Evolutionary conservation across 2,797 vertebrate species (phyloP).

Genomic region (Catharus ustulatus): DNA sequence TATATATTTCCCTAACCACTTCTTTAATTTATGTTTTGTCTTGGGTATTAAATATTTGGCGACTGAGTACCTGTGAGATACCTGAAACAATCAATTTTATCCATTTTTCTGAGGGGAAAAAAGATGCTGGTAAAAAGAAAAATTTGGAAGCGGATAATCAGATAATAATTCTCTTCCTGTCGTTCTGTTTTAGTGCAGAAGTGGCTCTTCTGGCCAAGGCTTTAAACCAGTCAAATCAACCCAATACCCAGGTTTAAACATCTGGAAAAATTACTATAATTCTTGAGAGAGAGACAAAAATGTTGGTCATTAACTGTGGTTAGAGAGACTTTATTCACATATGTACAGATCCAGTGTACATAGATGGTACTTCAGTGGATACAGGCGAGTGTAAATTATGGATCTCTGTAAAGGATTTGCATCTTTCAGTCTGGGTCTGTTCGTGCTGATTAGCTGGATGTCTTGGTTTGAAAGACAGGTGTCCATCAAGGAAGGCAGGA

Average conservation of each 20-base stretch:
- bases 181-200: neutral
- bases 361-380: neutral
- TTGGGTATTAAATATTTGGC: neutral
- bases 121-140: neutral
- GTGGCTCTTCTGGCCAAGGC: neutral
- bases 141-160: neutral
- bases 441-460: neutral
- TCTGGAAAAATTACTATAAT: neutral
- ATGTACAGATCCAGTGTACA: neutral
- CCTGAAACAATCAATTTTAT: neutral
- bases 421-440: neutral
- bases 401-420: neutral
- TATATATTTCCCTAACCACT: neutral
- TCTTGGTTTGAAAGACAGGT: neutral
- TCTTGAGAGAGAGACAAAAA: constrained; percentile 19
- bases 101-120: accelerated
- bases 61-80: neutral
- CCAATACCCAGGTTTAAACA: neutral
- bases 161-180: neutral
- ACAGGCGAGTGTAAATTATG: neutral
- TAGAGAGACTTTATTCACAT: constrained; percentile 1
- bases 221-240: neutral
- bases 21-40: neutral
- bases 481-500: neutral
- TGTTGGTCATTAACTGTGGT: neutral